Percentiles rank a stretch among this genome's conserved stretches.
Conservation (phyloP, 2,113 vertebrate genomes). For the Austrofundulus limnaeus region DNA sequence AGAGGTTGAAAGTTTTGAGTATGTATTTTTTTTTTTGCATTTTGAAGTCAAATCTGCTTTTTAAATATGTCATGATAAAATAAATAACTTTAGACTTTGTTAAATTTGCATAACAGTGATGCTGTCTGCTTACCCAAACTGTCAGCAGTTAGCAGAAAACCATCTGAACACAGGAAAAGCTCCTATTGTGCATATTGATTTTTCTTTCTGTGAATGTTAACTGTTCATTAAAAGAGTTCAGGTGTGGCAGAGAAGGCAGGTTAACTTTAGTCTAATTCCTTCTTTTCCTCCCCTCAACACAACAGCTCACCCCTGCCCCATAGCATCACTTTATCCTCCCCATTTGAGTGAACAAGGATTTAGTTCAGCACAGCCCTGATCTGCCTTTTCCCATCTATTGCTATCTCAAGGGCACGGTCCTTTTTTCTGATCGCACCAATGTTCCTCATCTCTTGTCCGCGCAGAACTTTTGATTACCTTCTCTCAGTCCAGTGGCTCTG, state of each 20-base stretch:
- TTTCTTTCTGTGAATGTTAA: conserved; percentile 45
- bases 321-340: conserved; percentile 27
- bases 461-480: conserved; percentile 57
- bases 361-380: conserved; percentile 50
- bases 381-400: conserved; percentile 41
- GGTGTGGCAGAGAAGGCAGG: conserved; percentile 12
- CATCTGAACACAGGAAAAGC: conserved; percentile 21
- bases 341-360: conserved; percentile 48
- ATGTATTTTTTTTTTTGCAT: no score
- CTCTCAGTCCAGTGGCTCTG: conserved; percentile 49
- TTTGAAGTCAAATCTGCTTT: no score
- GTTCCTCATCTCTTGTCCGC: conserved; percentile 20
- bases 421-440: conserved; percentile 21
- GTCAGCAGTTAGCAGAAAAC: conserved; percentile 17
- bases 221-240: conserved; percentile 63
- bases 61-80: not conserved
- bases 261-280: conserved; percentile 20
- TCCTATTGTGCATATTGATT: conserved; percentile 54
- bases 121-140: conserved; percentile 4
- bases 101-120: not conserved
- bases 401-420: conserved; percentile 12
- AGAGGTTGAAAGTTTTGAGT: not conserved
- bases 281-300: conserved; percentile 18
- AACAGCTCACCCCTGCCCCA: not conserved
- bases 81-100: not conserved